phyloP scores from a whole-genome alignment of 1,140 invertebrate species.

The Saccostrea echinata region DNA sequence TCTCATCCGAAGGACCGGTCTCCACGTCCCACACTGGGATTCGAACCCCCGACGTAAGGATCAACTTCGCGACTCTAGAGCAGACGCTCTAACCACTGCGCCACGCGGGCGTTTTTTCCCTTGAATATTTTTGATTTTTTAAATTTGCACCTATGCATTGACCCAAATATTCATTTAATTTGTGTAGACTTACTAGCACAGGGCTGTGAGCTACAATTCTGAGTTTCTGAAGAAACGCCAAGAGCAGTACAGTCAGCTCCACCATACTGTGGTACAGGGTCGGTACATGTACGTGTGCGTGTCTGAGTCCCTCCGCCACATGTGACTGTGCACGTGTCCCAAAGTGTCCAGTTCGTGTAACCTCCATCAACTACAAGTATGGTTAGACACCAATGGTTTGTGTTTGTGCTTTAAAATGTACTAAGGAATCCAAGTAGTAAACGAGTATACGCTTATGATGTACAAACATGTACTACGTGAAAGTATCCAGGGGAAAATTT shows the following conservation, averaged over 20 bases:
- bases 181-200: neutral
- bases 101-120: too few species aligned
- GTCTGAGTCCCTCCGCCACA: slow-evolving; percentile 66
- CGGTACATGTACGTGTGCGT: slow-evolving; percentile 61
- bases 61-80: too few species aligned
- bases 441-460: neutral
- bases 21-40: too few species aligned
- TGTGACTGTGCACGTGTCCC: slow-evolving; percentile 63
- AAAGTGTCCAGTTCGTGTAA: slow-evolving; percentile 81
- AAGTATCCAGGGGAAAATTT: too few species aligned
- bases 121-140: too few species aligned
- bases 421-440: neutral
- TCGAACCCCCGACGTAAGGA: too few species aligned
- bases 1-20: too few species aligned
- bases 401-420: neutral
- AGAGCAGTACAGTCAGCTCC: neutral
- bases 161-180: neutral
- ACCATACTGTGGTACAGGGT: slow-evolving; percentile 18
- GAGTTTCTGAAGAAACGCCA: neutral
- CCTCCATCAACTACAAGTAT: slow-evolving; percentile 69
- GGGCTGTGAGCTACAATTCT: neutral
- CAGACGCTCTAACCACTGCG: too few species aligned
- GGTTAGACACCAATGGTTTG: too few species aligned
- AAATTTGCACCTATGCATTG: too few species aligned
- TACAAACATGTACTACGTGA: neutral